These are phyloP conservation scores for Lates calcarifer DNA, from an alignment of 2,113 vertebrate species.

Conservation along the genomic window DNA sequence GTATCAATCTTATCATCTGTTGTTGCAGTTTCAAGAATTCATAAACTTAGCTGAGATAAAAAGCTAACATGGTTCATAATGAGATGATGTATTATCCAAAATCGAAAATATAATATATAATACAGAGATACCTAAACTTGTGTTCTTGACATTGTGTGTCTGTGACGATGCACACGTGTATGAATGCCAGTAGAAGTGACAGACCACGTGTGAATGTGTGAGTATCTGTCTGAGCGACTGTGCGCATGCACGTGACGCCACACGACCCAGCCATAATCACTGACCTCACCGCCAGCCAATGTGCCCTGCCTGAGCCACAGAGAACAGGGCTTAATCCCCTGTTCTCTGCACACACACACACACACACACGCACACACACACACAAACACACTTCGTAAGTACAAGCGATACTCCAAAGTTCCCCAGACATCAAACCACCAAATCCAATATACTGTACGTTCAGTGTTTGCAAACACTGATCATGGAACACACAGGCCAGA, in stretches of 20 bases:
- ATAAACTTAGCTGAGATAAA: background rate
- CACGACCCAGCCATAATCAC: slow-evolving; percentile 41
- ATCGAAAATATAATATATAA: background rate
- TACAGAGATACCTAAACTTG: background rate
- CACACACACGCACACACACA: slow-evolving; percentile 16
- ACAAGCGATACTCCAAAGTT: slow-evolving; percentile 6
- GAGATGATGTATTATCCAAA: too few species aligned
- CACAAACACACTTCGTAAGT: background rate
- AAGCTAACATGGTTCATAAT: too few species aligned
- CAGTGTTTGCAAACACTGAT: slow-evolving; percentile 24
- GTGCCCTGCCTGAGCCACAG: slow-evolving; percentile 48
- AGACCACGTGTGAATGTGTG: slow-evolving; percentile 30
- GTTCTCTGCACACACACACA: background rate
- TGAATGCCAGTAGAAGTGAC: slow-evolving; percentile 33
- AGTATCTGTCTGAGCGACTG: slow-evolving; percentile 7
- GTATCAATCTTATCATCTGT: too few species aligned
- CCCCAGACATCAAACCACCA: slow-evolving; percentile 33
- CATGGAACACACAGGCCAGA: background rate
- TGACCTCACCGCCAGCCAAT: slow-evolving; percentile 49
- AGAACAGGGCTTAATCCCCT: slow-evolving; percentile 54
- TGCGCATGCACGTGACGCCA: slow-evolving; percentile 34
- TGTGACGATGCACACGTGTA: background rate
- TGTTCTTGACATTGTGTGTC: background rate
- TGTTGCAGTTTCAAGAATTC: background rate
- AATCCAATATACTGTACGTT: background rate